Percentiles rank a stretch among this genome's conserved stretches.
phyloP scores from a whole-genome alignment of 2,113 vertebrate genomes.

The Gymnorhina tibicen region DNA sequence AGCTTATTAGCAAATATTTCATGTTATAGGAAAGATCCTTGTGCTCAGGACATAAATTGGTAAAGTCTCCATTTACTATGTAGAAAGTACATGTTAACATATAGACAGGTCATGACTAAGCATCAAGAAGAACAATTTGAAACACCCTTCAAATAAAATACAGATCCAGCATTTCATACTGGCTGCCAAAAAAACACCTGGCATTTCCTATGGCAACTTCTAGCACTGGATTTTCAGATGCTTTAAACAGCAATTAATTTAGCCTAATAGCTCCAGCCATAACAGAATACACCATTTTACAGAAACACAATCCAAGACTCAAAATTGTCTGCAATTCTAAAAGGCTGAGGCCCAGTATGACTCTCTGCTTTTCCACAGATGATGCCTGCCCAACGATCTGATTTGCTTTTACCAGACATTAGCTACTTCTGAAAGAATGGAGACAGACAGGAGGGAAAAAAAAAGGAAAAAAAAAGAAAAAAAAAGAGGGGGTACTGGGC shows the following conservation, averaged over 20 bases:
- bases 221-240: not conserved
- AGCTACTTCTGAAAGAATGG: not conserved
- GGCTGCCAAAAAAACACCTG: not conserved
- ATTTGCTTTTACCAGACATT: not conserved
- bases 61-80: not conserved
- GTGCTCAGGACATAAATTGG: not conserved
- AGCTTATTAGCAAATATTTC: not conserved
- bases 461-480: too few species aligned
- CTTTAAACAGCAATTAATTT: not conserved
- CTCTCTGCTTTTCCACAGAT: not conserved
- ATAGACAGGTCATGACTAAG: not conserved
- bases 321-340: not conserved
- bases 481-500: not conserved
- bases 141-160: not conserved
- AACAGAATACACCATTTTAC: not conserved
- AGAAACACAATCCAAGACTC: not conserved
- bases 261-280: not conserved
- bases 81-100: not conserved
- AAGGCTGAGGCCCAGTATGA: not conserved
- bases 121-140: not conserved
- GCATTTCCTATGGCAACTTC: not conserved
- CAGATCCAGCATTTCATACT: not conserved
- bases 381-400: not conserved
- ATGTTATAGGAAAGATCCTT: not conserved
- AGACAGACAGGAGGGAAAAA: not conserved